phyloP scores from a whole-genome alignment of 2,888 invertebrate species.

The Leucophenga maculata region DNA sequence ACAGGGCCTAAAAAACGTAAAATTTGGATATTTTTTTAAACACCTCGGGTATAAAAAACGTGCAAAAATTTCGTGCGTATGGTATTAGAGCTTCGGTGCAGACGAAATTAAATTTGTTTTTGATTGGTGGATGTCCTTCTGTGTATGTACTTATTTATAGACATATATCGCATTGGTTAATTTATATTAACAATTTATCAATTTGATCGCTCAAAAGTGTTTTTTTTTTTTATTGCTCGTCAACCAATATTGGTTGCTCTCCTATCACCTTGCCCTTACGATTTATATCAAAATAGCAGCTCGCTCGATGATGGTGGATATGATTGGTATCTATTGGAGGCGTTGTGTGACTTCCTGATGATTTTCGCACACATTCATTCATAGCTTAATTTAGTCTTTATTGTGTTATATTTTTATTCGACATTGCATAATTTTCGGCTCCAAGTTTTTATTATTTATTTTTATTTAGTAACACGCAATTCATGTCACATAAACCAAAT shows the following conservation, averaged over 20 bases:
- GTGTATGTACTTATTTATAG: slow-evolving; percentile 23
- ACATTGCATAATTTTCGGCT: background rate
- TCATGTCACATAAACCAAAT: too few species aligned
- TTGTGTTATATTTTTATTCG: background rate
- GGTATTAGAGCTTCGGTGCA: too few species aligned
- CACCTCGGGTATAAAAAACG: too few species aligned
- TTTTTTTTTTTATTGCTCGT: slow-evolving; percentile 48
- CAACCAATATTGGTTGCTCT: slow-evolving; percentile 6
- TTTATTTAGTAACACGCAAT: background rate
- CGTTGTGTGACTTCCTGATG: slow-evolving; percentile 4
- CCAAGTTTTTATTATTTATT: background rate
- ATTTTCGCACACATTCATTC: slow-evolving; percentile 10
- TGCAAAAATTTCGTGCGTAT: too few species aligned
- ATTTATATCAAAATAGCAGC: too few species aligned
- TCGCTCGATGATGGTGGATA: too few species aligned
- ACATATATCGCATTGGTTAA: slow-evolving; percentile 55
- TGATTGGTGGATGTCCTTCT: background rate
- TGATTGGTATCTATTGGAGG: background rate
- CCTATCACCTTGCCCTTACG: background rate
- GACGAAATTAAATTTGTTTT: too few species aligned
- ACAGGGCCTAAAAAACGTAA: too few species aligned
- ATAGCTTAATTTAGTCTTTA: background rate
- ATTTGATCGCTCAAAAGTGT: slow-evolving; percentile 61
- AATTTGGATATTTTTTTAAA: too few species aligned
- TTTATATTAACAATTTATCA: slow-evolving; percentile 64